These are phyloP conservation scores for Microtus pennsylvanicus DNA, from an alignment of 2,113 vertebrate species.

Conservation along the genomic window DNA sequence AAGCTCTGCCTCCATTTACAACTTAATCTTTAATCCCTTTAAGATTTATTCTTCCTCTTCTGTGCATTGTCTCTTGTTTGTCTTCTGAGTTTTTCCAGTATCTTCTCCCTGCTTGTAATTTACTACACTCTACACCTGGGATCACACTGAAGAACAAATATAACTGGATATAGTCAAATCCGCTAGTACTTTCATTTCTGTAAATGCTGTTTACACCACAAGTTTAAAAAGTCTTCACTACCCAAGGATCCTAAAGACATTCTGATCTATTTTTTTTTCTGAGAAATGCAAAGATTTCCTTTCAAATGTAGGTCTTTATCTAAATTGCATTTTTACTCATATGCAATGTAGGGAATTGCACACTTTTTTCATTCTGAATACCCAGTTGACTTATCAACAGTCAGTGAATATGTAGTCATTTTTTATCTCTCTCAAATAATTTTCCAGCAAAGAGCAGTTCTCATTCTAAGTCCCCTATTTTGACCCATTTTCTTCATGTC, in stretches of 20 bases:
- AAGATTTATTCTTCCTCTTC: not conserved
- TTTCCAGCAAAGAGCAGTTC: not conserved
- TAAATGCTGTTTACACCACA: not conserved
- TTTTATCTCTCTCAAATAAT: not conserved
- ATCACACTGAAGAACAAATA: not conserved
- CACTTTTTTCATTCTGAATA: constrained; percentile 7
- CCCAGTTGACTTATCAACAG: not conserved
- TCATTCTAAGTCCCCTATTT: not conserved
- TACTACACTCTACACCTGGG: not conserved
- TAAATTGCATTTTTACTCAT: not conserved
- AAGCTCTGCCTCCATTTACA: too few species aligned
- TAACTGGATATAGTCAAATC: not conserved
- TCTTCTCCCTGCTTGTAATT: not conserved
- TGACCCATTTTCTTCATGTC: not conserved
- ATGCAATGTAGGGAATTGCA: not conserved
- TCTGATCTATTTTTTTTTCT: not conserved
- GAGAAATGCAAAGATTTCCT: not conserved
- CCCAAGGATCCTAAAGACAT: not conserved
- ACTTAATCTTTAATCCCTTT: not conserved
- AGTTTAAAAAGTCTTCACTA: not conserved
- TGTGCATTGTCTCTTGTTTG: not conserved
- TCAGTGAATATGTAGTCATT: not conserved
- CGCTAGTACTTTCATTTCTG: not conserved
- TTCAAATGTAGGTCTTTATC: constrained; percentile 6
- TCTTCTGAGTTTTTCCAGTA: constrained; percentile 4